Evolutionary conservation across 2,888 invertebrate genomes (phyloP).

Genomic region (Spilosoma lubricipeda): DNA sequence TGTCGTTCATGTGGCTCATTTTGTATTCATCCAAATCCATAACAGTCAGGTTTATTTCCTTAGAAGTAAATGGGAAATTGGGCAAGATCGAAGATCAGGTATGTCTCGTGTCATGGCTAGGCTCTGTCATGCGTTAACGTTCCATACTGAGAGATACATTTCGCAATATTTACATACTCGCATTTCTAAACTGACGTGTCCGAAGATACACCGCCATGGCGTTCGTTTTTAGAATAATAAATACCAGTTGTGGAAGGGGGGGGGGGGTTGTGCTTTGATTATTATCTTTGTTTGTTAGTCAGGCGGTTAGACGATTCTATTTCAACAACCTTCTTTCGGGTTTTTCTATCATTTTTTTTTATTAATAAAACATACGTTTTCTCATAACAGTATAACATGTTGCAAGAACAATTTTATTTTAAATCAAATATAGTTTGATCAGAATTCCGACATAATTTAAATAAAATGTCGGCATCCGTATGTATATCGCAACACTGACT

Average conservation of each 20-base stretch:
- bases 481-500: conserved; percentile 22
- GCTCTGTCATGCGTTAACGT: not conserved
- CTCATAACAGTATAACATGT: not conserved
- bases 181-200: not conserved
- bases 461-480: conserved; percentile 20
- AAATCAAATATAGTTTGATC: conserved; percentile 18
- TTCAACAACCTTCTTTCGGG: too few relatives aligned
- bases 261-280: too few relatives aligned
- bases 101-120: not conserved
- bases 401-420: not conserved
- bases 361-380: not conserved
- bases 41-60: not conserved
- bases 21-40: not conserved
- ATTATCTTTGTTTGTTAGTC: not conserved
- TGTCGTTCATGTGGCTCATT: too few relatives aligned
- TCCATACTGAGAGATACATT: not conserved
- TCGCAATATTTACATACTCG: not conserved
- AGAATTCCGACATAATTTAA: conserved; percentile 16
- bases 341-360: not conserved
- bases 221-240: not conserved
- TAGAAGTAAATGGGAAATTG: not conserved
- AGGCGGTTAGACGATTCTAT: not conserved
- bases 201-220: not conserved
- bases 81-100: not conserved
- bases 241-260: not conserved